Evolutionary conservation across 1,140 invertebrate genomes (phyloP), one percentile per base, ranked within the genome.

Genomic region (Chrysoperla carnea): DNA sequence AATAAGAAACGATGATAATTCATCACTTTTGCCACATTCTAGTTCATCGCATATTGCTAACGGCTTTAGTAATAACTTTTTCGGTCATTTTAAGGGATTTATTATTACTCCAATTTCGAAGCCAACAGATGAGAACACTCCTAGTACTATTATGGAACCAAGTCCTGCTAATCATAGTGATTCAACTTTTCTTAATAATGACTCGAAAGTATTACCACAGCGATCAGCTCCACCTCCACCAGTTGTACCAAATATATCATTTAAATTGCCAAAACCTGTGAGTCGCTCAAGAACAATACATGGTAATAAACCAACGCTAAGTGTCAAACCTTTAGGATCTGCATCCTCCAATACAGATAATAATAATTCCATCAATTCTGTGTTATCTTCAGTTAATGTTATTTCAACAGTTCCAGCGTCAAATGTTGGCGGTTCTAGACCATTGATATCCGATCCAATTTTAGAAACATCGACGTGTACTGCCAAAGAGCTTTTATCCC

Each of bases 41-140:
- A 33, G 31, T 45, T 48, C 59, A 35, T 36, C 50, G 2, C 42
- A 50, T 36, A 40, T 48, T 15, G 40, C 48, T n/a, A 37, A 37
- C 8, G 46, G 50, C 14, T 48, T 75, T 49, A 66, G 69, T 47
- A 72, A 66, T 48, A 71, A 74, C 44, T 72, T 88, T 51, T 83
- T 86, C 52, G 84, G 84, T 0, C 79, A 86, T 46, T 87, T 85
- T 60, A 85, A 85, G 63, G 84, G 84, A 1, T 88, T 86, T 57
- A 78, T 76, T 2, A 68, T 86, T 23, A 73, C 74, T 1, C 81
- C 82, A 0, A 63, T 84, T 0, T 63, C 68, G 42, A 74, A 72
- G 51, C 52, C 53, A 14, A 50, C 58, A 23, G 54, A 64, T 6
- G 50, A 63, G 11, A 38, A 38, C 9, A 4, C 37, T 4, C 2